These are phyloP conservation scores for Callyntrura guangdongensis DNA, from an alignment of 2,888 invertebrate species.

Conservation along the genomic window DNA sequence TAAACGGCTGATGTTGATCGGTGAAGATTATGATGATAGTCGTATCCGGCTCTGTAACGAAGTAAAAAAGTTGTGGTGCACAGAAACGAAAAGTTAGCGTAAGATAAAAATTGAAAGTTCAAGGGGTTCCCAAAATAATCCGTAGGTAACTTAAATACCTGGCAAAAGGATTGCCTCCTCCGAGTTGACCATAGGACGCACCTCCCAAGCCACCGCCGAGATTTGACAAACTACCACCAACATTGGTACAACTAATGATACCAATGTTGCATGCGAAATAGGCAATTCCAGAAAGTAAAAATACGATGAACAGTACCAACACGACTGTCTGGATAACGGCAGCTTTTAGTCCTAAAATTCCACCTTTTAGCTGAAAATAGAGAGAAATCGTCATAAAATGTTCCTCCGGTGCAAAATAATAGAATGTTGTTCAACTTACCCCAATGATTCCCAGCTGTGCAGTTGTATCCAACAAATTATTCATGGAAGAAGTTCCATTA, in stretches of 20 bases:
- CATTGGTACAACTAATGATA: constrained; percentile 63
- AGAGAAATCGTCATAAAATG: no score
- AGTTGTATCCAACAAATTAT: constrained; percentile 15
- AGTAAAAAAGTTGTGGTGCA: no score
- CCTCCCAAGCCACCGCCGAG: constrained; percentile 51
- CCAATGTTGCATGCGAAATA: constrained; percentile 80
- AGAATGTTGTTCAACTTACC: constrained; percentile 51
- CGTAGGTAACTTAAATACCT: constrained; percentile 11
- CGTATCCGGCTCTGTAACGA: constrained; percentile 58
- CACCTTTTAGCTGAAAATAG: constrained; percentile 57
- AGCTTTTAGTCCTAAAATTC: constrained; percentile 63
- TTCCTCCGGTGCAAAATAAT: no score
- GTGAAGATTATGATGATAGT: constrained; percentile 57
- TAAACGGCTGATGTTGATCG: constrained; percentile 68
- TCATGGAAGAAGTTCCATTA: neutral
- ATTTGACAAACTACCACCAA: constrained; percentile 56
- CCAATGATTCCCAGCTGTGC: constrained; percentile 60
- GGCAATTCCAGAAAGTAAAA: constrained; percentile 76
- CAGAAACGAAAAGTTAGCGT: no score
- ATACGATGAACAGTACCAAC: constrained; percentile 62
- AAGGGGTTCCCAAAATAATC: neutral
- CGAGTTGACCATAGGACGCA: constrained; percentile 17
- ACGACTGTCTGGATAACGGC: constrained; percentile 44
- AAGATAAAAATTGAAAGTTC: no score
- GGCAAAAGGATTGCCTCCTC: constrained; percentile 45